Evolutionary conservation across 2,888 invertebrate genomes (phyloP), one percentile per base, ranked within the genome.

Genomic region (Trichacis sp.): DNA sequence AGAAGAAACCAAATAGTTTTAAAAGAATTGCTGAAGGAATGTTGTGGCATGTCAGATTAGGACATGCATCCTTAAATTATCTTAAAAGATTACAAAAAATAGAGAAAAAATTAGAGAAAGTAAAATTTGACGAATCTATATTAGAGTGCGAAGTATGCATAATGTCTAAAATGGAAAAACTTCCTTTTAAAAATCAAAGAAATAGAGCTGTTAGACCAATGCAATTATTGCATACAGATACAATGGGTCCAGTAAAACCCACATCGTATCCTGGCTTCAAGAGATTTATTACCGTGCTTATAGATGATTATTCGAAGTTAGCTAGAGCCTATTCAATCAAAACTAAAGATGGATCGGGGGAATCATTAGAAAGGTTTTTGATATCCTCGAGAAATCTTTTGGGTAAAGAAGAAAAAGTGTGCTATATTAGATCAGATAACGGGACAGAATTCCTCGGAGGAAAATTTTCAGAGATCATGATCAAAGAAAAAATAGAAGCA

Each of bases 91-190:
- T 73, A 17, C 64, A 75, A 46, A 71, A 72, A 45, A 64, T 56
- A 47, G 60, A 67, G 9, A 58, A 64, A 15, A 51, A 6, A 1
- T 43, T 71, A 45, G 30, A 71, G 36, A 29, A 72, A 20, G 64
- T 71, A 40, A 70, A 64, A 14, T 75, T 74, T 51, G 69, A 74
- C 45, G 70, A 73, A 8, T 42, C 62, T 11, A 73, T 73, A 9
- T 53, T 30, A 58, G 69, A 75, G 12, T 74, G 73, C 36, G 72
- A 74, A 56, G 9, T 36, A 36, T 36, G 36, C n/a, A 36, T 36
- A 5, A n/a, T 36, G 36, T 5, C 68, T 2, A 72, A 72, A 60
- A 69, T 74, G 61, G 68, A 72, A 47, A 73, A 70, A 59, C 40
- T 65, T 0, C 68, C 61, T 24, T 72, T 71, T 18, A 64, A 68